Evolutionary conservation across 2,797 vertebrate genomes (phyloP).

Genomic region (Acrossocheilus wenchowensis): DNA sequence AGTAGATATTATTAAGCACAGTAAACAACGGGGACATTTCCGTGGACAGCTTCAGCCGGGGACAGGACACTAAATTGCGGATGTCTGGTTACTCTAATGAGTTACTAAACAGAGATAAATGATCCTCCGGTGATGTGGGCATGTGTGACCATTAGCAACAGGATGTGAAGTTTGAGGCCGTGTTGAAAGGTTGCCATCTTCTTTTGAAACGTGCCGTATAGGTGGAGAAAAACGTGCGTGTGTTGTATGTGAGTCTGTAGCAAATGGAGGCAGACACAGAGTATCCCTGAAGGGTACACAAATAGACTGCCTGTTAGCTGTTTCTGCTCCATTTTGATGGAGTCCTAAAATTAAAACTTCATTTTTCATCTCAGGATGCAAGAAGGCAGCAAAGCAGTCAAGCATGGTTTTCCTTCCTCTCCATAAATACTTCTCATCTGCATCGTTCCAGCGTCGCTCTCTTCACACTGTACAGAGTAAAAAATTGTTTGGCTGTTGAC

Average conservation of each 20-base stretch:
- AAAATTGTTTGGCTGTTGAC: neutral
- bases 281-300: slow-evolving; percentile 27
- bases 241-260: neutral
- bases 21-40: slow-evolving; percentile 6
- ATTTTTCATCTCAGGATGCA: slow-evolving; percentile 42
- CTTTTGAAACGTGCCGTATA: slow-evolving; percentile 9
- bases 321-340: slow-evolving; percentile 37
- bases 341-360: slow-evolving; percentile 41
- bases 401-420: slow-evolving; percentile 17
- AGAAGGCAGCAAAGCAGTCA: neutral
- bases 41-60: neutral
- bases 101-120: slow-evolving; percentile 29
- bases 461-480: neutral
- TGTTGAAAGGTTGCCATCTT: slow-evolving; percentile 28
- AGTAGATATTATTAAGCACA: slow-evolving; percentile 16
- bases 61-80: slow-evolving; percentile 17
- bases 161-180: neutral
- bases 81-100: slow-evolving; percentile 36
- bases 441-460: neutral
- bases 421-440: slow-evolving; percentile 6
- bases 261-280: slow-evolving; percentile 15
- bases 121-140: slow-evolving; percentile 18
- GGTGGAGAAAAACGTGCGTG: neutral
- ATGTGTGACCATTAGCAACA: slow-evolving; percentile 34
- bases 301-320: slow-evolving; percentile 25